Base-by-base conservation (phyloP, 23 tunicate species). In the Corella eumyota region DNA sequence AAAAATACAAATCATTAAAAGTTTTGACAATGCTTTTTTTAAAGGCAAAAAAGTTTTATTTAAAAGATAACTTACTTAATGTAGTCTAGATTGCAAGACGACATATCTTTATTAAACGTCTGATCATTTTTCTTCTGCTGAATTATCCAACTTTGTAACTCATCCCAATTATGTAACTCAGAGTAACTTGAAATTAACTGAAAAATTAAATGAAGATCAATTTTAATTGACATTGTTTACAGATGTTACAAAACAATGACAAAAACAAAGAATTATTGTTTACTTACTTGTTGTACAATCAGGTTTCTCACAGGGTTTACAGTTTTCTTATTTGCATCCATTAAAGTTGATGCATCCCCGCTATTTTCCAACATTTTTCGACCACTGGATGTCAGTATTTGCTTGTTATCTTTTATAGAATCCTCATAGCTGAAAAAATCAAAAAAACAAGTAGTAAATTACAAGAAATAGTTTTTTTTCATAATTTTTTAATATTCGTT, bases 371-470 rank as follows among this genome's bases (percentile, higher is more conserved):
- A n/a, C n/a, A n/a, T n/a, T n/a, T n/a, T n/a, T n/a, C n/a, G n/a
- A n/a, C n/a, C n/a, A 66, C 60, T 44, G 19, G 49, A 25, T 32
- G 67, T 57, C 24, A 62, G 38, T 2, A 84, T 65, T 15, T 37
- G 59, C 31, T 69, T 68, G 76, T 75, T 75, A 58, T 84, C 94
- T 48, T 64, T 69, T 5, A 61, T 69, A 25, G 94, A 83, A 58
- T 84, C 94, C 59, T 84, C 94, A 51, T 84, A 84, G 29, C 94
- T 84, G 24, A 22, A 68, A 15, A 17, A 32, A 60, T n/a, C n/a
- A 69, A 32, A 3, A 45, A 7, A 64, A 46, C 11, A 40, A 40
- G 15, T 15, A 40, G 11, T 40, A 11, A 11, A 40, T 40, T 15
- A 15, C 15, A 40, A 15, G 15, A 11, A 11, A 40, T 15, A 40